Base-by-base conservation (phyloP, 2,797 vertebrate genomes). In the Enteromius treurensis region DNA sequence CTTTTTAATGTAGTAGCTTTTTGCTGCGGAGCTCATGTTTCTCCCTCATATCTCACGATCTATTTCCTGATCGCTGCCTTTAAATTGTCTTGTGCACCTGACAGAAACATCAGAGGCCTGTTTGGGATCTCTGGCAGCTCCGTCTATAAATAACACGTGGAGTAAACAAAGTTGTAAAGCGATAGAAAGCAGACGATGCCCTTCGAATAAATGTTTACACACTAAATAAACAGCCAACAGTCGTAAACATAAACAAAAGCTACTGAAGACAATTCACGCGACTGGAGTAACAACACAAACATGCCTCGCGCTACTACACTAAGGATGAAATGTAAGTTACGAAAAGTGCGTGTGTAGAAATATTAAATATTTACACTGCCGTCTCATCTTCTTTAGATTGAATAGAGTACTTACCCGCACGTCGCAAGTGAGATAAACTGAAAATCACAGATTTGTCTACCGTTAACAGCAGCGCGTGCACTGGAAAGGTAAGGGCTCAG, bases 21-120 rank as follows among this genome's bases (percentile, higher is more conserved):
- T 51, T 79, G 23, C 17, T 88, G 29, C 75, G 21, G 13, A 81
- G 74, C 68, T 88, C 78, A 14, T 69, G 64, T 86, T 86, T 83
- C 84, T 78, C 29, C 58, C 53, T 88, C 86, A 88, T 67, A 53
- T 13, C 49, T 69, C 79, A 49, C 47, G 62, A 47, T 74, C 87
- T 81, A 86, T 84, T 86, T 88, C 68, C 68, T 84, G 74, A 82
- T 65, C 49, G 32, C 84, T 80, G 80, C 15, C 34, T 79, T 81
- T 64, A 70, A 83, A 86, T 79, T 75, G 65, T 82, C 80, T 71
- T 76, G 69, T 84, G 80, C 88, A 88, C 88, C 88, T 86, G 88
- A 89, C 87, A n/a, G 40, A 88, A 70, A 85, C n/a, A 88, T 87
- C 88, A 87, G 58, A 80, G 73, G 47, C 75, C 58, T 69, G 75